Base-by-base conservation (phyloP, 2,888 invertebrate species). In the Amphipoea lucens region DNA sequence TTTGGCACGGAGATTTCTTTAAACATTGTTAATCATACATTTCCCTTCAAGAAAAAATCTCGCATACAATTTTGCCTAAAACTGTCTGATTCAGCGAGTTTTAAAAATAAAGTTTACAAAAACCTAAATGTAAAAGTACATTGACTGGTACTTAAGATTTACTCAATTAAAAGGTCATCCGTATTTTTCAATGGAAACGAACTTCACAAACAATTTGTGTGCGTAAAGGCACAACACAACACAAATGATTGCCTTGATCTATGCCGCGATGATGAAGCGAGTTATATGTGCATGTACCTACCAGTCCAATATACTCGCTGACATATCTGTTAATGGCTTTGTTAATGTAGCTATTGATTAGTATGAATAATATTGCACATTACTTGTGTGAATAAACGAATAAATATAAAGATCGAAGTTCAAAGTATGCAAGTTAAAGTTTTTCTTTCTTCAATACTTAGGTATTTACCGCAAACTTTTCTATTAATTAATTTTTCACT, bases 221-320 rank as follows among this genome's bases (percentile, higher is more conserved):
- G 65, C 76, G 63, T 45, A 68, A 54, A 77, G 81, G 70, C 81
- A 80, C 83, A 80, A 79, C 81, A 80, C 83, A 80, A 79, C 84
- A 87, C 82, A 86, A 86, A 83, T 84, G 83, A 89, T 92, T 90
- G 89, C 93, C 94, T 94, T 94, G 94, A 93, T 93, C 92, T 92
- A 89, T 90, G 88, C 88, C 89, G 90, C 86, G 66, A 70, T 87
- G 83, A 90, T 91, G 89, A 88, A 68, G 87, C 82, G 71, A 78
- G 83, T 84, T 84, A 45, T 83, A 60, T 62, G 14, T 74, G 63
- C 65, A 82, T 73, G 51, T 81, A 80, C 79, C 36, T 62, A 83
- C 51, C 45, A 74, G 71, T 73, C 42, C 42, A 20, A 51, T 69
- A 80, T 67, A 62, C 29, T 45, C 54, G 62, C 74, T 75, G 69